These are phyloP conservation scores for Epinotia bilunana DNA, from an alignment of 2,888 invertebrate species.

Conservation along the genomic window DNA sequence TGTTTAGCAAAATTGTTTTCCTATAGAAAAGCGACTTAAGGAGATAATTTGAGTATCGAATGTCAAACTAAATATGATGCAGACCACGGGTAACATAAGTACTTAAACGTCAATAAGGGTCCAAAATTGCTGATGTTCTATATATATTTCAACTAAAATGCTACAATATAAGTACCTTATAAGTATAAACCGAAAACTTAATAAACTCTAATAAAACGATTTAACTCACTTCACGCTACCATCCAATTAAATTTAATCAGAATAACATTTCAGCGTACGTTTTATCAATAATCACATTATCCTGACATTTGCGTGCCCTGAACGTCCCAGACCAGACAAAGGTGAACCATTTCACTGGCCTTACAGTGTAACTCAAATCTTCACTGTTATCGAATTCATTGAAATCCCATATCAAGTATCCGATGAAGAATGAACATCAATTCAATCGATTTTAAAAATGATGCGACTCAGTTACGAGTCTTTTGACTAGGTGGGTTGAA, in stretches of 20 bases:
- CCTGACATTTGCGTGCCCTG: slow-evolving; percentile 18
- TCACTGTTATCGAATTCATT: slow-evolving; percentile 15
- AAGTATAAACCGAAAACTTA: not conserved
- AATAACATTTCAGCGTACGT: slow-evolving; percentile 8
- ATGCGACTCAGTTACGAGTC: slow-evolving; percentile 6
- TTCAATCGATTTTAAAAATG: slow-evolving; percentile 14
- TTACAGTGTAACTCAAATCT: slow-evolving; percentile 11
- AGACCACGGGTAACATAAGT: not conserved
- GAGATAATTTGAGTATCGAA: slow-evolving; percentile 1
- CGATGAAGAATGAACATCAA: slow-evolving; percentile 17
- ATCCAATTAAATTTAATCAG: slow-evolving; percentile 10
- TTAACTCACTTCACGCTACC: slow-evolving; percentile 2
- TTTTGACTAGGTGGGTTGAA: not conserved
- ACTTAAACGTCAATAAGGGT: not conserved
- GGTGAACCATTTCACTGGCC: slow-evolving; percentile 19
- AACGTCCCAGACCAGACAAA: slow-evolving; percentile 42
- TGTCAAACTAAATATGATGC: not conserved
- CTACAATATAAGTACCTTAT: not conserved
- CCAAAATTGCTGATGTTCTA: not conserved
- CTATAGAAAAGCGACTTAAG: not conserved
- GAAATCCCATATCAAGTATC: slow-evolving; percentile 34
- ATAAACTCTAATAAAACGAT: slow-evolving; percentile 7
- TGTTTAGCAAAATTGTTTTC: not conserved
- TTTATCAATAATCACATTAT: slow-evolving; percentile 22
- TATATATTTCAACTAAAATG: not conserved